Evolutionary conservation across 2,888 invertebrate genomes (phyloP).

Genomic region (Machimus rusticus): DNA sequence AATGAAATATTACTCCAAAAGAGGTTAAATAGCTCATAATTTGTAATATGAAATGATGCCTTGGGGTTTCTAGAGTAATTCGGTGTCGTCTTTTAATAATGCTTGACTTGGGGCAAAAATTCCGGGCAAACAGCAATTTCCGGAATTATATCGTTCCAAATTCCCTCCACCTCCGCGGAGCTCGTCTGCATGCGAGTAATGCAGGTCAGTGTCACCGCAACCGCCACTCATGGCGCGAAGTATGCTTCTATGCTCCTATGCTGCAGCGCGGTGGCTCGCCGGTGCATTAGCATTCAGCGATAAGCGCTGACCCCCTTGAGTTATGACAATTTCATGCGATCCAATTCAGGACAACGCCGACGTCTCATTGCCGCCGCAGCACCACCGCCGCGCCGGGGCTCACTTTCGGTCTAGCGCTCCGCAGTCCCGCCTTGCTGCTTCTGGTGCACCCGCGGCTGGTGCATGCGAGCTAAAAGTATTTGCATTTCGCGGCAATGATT

Average conservation of each 20-base stretch:
- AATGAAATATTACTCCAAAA: too few species aligned
- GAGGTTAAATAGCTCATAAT: background rate
- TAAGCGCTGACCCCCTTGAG: background rate
- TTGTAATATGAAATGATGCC: background rate
- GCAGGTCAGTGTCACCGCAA: slow-evolving; percentile 2
- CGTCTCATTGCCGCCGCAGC: background rate
- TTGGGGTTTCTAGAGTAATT: background rate
- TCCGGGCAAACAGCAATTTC: background rate
- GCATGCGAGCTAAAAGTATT: background rate
- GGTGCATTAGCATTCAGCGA: background rate
- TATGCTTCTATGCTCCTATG: background rate
- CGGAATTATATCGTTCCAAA: background rate
- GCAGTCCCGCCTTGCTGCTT: background rate
- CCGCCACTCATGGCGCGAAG: background rate
- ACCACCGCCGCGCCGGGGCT: background rate
- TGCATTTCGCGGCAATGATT: background rate
- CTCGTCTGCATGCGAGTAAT: background rate
- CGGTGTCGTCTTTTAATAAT: background rate
- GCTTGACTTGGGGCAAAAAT: background rate
- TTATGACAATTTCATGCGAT: slow-evolving; percentile 5
- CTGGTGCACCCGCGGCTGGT: background rate
- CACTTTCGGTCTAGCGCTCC: background rate
- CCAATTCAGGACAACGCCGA: background rate
- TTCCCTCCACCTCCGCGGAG: background rate
- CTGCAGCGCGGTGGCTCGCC: background rate